These are phyloP conservation scores for Chymomyza amoena DNA, from an alignment of 2,888 invertebrate species.

Conservation along the genomic window DNA sequence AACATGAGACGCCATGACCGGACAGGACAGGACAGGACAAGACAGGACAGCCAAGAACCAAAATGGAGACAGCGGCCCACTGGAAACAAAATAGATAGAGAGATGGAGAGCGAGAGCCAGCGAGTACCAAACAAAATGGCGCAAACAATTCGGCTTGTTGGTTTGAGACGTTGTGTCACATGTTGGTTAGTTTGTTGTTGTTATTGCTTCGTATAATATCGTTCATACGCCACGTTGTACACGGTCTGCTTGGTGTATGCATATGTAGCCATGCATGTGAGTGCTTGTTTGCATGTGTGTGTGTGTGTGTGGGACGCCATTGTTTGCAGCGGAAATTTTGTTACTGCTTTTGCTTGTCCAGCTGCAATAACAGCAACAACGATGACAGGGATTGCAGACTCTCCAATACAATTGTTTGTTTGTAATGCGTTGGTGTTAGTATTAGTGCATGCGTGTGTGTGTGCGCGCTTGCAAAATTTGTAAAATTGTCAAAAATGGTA, in stretches of 20 bases:
- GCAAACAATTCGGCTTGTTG: not conserved
- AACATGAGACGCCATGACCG: conserved; percentile 16
- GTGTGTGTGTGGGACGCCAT: not conserved
- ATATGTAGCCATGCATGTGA: conserved; percentile 7
- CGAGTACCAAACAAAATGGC: not conserved
- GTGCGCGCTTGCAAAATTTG: conserved; percentile 10
- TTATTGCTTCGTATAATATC: not conserved
- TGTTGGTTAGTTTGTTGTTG: conserved; percentile 23
- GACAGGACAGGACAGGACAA: not conserved
- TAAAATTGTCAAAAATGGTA: not conserved
- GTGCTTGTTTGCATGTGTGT: not conserved
- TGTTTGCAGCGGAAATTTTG: not conserved
- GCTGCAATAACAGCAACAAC: not conserved
- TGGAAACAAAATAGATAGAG: not conserved
- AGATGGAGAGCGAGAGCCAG: not conserved
- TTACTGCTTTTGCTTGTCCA: not conserved
- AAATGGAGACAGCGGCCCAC: too few species aligned
- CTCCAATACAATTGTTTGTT: not conserved
- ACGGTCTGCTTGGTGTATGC: conserved; percentile 62
- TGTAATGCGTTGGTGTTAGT: not conserved
- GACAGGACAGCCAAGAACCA: not conserved
- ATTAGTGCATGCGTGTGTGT: conserved; percentile 26
- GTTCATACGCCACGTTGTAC: conserved; percentile 56
- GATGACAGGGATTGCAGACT: not conserved
- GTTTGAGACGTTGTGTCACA: conserved; percentile 29